phyloP scores from a whole-genome alignment of 1,140 invertebrate genomes.

The Drosophila bocqueti region DNA sequence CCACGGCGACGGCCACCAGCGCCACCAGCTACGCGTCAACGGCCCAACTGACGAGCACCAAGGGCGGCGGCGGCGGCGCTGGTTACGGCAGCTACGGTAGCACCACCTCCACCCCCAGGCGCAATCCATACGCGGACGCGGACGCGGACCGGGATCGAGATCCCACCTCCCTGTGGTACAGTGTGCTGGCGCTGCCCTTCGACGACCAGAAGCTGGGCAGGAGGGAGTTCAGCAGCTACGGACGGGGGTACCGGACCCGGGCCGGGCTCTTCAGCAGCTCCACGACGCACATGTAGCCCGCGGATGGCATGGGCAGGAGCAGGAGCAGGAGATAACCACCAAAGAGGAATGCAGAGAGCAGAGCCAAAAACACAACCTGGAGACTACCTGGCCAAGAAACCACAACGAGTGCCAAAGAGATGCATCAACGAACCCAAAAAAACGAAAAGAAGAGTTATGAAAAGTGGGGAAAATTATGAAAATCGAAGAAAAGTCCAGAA shows the following conservation, averaged over 20 bases:
- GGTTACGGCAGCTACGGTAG: conserved; percentile 51
- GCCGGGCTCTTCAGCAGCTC: conserved; percentile 93
- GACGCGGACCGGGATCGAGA: conserved; percentile 76
- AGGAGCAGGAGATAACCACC: not conserved
- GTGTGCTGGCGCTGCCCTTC: conserved; percentile 94
- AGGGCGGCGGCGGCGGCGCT: not conserved
- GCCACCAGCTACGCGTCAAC: conserved; percentile 75
- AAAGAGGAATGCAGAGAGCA: conserved; percentile 28
- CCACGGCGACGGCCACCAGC: conserved; percentile 71
- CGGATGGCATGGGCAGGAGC: not conserved
- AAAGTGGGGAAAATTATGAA: not conserved
- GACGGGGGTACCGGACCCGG: conserved; percentile 89
- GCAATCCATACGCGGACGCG: not conserved
- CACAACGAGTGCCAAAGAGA: conserved; percentile 8
- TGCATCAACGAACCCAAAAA: conserved; percentile 6
- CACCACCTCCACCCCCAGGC: conserved; percentile 6
- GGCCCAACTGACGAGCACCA: conserved; percentile 61
- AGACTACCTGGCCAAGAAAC: conserved; percentile 45
- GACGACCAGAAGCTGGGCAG: conserved; percentile 95
- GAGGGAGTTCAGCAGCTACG: conserved; percentile 89
- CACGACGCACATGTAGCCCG: conserved; percentile 47
- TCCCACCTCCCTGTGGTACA: conserved; percentile 94
- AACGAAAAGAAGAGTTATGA: not conserved
- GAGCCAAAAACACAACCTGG: conserved; percentile 28
- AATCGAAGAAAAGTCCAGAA: not conserved